These are phyloP conservation scores for Pyrrhosoma nymphula DNA, from an alignment of 2,888 invertebrate species.

Conservation along the genomic window DNA sequence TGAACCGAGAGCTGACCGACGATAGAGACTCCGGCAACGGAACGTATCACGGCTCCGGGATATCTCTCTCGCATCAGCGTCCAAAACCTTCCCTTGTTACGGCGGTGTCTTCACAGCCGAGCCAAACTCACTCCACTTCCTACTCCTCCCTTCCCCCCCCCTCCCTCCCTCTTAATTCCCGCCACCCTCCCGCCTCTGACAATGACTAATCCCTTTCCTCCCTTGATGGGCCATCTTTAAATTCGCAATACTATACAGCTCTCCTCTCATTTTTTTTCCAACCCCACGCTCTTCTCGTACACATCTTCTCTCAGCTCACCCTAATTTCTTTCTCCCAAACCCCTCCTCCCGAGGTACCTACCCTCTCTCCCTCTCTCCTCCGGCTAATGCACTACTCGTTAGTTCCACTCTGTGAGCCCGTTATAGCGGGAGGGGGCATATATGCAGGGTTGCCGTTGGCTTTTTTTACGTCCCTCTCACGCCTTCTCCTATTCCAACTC, in stretches of 20 bases:
- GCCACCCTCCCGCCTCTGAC: background rate
- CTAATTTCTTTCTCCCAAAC: background rate
- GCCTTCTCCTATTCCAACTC: too few species aligned
- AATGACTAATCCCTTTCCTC: conserved; percentile 60
- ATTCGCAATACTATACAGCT: conserved; percentile 44
- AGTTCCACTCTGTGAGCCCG: conserved; percentile 48
- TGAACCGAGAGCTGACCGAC: too few species aligned
- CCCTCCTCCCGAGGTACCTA: background rate
- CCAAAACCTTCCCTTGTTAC: too few species aligned
- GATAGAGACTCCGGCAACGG: too few species aligned
- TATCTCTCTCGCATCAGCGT: too few species aligned
- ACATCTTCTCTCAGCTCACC: background rate
- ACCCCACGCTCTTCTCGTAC: background rate
- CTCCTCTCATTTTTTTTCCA: background rate
- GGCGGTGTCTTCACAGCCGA: conserved; percentile 3
- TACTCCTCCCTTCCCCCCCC: background rate
- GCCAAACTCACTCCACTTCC: too few species aligned
- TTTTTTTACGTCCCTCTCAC: too few species aligned
- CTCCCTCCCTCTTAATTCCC: background rate
- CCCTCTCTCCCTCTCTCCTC: too few species aligned
- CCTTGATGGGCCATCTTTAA: conserved; percentile 48
- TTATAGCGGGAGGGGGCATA: conserved; percentile 4
- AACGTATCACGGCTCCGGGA: too few species aligned
- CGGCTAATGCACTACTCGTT: conserved; percentile 56
- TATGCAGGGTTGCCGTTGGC: too few species aligned